Evolutionary conservation across 1,140 invertebrate species (phyloP).

Genomic region (Lepidurus arcticus): DNA sequence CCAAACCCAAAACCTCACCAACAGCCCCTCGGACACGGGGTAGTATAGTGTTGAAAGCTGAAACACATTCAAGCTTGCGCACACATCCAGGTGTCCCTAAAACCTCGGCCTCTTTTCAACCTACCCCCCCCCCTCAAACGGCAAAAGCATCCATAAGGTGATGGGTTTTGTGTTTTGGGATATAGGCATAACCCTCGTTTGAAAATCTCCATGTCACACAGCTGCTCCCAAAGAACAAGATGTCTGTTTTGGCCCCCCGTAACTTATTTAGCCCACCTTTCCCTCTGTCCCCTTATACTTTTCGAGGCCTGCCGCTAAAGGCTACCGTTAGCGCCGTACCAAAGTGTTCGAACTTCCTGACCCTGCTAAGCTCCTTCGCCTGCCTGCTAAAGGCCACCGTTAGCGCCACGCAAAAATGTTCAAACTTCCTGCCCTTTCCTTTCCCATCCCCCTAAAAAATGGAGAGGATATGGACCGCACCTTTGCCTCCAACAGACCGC

Average conservation of each 20-base stretch:
- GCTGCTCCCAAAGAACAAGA: conserved; percentile 1
- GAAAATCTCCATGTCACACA: background rate
- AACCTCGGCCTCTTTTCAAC: background rate
- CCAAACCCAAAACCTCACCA: background rate
- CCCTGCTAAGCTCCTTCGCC: too few species aligned
- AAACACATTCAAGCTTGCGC: background rate
- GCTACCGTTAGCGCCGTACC: too few species aligned
- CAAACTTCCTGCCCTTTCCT: too few species aligned
- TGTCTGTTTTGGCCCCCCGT: background rate
- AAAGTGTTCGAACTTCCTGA: too few species aligned
- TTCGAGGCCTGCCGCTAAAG: too few species aligned
- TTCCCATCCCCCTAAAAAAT: too few species aligned
- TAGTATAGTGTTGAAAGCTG: background rate
- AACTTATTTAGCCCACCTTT: background rate
- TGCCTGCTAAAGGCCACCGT: too few species aligned
- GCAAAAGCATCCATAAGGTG: background rate
- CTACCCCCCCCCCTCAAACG: background rate
- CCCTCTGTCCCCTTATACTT: background rate
- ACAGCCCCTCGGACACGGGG: background rate
- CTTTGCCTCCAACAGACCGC: too few species aligned
- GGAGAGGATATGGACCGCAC: too few species aligned
- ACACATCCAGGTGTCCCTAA: background rate
- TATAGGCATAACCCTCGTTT: background rate
- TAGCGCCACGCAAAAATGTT: too few species aligned
- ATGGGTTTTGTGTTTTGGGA: background rate